phyloP scores from a whole-genome alignment of 2,113 vertebrate species.

The Rhipidura dahli region DNA sequence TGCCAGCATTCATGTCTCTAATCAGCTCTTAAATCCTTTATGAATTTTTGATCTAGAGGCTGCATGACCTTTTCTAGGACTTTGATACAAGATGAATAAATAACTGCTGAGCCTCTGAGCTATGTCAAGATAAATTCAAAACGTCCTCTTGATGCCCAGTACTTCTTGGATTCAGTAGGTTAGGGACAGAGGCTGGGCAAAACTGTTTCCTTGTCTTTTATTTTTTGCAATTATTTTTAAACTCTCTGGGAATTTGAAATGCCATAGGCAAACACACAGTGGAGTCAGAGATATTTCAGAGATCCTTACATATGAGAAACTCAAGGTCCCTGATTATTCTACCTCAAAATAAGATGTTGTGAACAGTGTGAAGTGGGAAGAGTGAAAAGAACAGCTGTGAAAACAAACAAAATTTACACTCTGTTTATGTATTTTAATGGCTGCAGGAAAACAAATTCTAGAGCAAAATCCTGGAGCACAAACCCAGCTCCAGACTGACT shows the following conservation, averaged over 20 bases:
- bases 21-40: slow-evolving; percentile 23
- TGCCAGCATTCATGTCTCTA: not conserved
- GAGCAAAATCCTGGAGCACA: not conserved
- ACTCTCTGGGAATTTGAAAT: not conserved
- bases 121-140: slow-evolving; percentile 40
- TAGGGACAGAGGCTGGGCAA: not conserved
- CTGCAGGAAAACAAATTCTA: not conserved
- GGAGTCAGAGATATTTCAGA: not conserved
- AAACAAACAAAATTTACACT: not conserved
- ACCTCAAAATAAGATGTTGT: not conserved
- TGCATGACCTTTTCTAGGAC: slow-evolving; percentile 32
- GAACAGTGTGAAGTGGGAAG: not conserved
- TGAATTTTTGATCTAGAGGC: not conserved
- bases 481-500: not conserved
- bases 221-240: not conserved
- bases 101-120: slow-evolving; percentile 1
- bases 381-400: not conserved
- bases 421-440: not conserved
- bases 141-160: not conserved
- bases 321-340: not conserved
- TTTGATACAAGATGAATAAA: slow-evolving; percentile 27
- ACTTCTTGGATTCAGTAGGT: not conserved
- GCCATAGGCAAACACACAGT: not conserved
- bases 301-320: not conserved
- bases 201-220: not conserved